Percentiles rank a stretch among this genome's conserved stretches.
Evolutionary conservation across 2,797 vertebrate species (phyloP).

Genomic region (Spatula versicolor): DNA sequence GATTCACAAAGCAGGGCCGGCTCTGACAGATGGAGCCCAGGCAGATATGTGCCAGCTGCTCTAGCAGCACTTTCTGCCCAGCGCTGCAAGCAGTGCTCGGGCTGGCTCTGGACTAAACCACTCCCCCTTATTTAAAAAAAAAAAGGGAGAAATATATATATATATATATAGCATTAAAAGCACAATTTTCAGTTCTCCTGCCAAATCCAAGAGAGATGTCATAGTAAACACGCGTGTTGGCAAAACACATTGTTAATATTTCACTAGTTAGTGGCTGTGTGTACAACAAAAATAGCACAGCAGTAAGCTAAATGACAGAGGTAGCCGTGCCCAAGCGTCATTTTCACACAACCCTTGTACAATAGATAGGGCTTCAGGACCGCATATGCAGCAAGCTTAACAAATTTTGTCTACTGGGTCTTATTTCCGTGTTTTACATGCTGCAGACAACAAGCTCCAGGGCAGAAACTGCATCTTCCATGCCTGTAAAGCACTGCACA

Average conservation of each 20-base stretch:
- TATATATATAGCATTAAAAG: neutral
- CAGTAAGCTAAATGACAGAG: neutral
- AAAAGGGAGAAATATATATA: neutral
- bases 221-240: neutral
- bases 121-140: neutral
- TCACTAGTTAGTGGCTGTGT: neutral
- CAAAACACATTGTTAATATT: neutral
- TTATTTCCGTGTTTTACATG: neutral
- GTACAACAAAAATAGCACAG: neutral
- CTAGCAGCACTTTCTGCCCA: slow-evolving; percentile 25
- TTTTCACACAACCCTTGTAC: neutral
- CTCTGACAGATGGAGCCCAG: slow-evolving; percentile 59
- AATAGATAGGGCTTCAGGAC: neutral
- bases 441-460: neutral
- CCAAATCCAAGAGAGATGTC: slow-evolving; percentile 2
- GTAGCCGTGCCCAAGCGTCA: neutral
- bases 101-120: neutral
- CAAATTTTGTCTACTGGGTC: neutral
- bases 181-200: neutral
- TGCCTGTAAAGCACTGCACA: neutral
- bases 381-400: neutral
- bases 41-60: slow-evolving; percentile 57
- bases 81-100: neutral
- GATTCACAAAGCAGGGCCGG: neutral
- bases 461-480: neutral